These are phyloP conservation scores for Drosophila persimilis DNA, from an alignment of 1,140 invertebrate genomes.

Conservation along the genomic window DNA sequence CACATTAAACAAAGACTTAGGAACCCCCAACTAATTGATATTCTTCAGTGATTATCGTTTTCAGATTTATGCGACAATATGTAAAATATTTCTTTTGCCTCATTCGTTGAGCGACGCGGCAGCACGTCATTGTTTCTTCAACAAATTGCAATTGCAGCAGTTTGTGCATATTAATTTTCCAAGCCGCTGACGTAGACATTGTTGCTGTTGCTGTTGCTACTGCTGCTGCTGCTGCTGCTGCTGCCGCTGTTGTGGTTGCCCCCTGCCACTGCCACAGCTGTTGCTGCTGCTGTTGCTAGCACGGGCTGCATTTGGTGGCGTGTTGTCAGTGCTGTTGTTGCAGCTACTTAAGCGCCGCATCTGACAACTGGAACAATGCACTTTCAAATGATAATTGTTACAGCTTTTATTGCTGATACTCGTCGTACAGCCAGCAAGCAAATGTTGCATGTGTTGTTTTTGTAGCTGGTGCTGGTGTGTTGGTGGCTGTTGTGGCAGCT, in stretches of 20 bases:
- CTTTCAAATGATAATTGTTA: slow-evolving; percentile 81
- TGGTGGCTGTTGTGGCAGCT: slow-evolving; percentile 21
- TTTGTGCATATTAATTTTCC: slow-evolving; percentile 77
- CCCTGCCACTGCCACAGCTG: slow-evolving; percentile 40
- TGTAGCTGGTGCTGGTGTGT: slow-evolving; percentile 10
- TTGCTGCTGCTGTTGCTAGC: slow-evolving; percentile 22
- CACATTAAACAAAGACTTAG: slow-evolving; percentile 63
- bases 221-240: slow-evolving; percentile 29
- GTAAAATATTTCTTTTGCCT: slow-evolving; percentile 66
- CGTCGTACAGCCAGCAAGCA: slow-evolving; percentile 34
- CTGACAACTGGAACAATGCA: slow-evolving; percentile 77
- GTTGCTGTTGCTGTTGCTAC: slow-evolving; percentile 29
- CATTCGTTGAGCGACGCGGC: slow-evolving; percentile 14
- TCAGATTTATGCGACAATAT: slow-evolving; percentile 75
- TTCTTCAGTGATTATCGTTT: slow-evolving; percentile 63
- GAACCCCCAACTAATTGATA: slow-evolving; percentile 64
- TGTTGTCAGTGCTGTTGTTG: slow-evolving; percentile 28
- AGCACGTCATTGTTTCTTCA: slow-evolving; percentile 67
- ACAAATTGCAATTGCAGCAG: slow-evolving; percentile 79
- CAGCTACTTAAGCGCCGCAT: slow-evolving; percentile 55
- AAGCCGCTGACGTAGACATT: slow-evolving; percentile 65
- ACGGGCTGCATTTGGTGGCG: slow-evolving; percentile 28
- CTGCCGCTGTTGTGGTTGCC: slow-evolving; percentile 18
- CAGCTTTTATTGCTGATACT: slow-evolving; percentile 79
- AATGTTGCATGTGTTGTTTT: slow-evolving; percentile 53